A percentile compares a stretch with the other conserved stretches of the same genome.
Evolutionary conservation across 2,113 vertebrate species (phyloP).

Genomic region (Phyllostomus discolor): DNA sequence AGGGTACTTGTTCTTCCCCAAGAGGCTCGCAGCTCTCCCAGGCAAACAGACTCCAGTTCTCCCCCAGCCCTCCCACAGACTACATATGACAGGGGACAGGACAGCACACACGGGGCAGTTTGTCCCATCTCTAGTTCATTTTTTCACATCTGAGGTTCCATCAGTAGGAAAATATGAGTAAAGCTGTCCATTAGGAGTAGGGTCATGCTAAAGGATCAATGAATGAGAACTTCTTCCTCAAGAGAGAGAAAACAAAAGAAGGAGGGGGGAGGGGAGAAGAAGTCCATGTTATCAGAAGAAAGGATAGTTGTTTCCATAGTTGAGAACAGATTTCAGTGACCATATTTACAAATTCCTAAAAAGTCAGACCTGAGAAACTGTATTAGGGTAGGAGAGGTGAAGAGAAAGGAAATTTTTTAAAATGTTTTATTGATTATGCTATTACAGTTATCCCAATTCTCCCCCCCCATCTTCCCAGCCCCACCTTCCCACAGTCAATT

Average conservation of each 20-base stretch:
- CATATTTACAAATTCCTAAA: neutral
- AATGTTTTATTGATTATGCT: no score
- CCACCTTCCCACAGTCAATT: no score
- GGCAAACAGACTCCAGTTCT: neutral
- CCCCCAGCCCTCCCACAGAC: neutral
- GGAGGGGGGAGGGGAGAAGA: no score
- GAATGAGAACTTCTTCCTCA: neutral
- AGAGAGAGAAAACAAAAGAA: neutral
- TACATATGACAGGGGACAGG: neutral
- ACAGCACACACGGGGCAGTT: no score
- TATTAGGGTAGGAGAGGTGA: no score
- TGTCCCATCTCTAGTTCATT: neutral
- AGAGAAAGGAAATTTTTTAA: neutral
- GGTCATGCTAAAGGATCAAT: neutral
- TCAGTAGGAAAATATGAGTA: neutral
- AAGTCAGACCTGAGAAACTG: neutral
- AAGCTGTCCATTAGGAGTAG: neutral
- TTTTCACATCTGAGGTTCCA: neutral
- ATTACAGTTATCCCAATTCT: no score
- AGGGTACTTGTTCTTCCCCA: neutral
- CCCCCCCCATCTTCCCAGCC: no score
- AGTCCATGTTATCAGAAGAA: neutral
- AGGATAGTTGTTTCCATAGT: neutral
- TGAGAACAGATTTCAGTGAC: neutral
- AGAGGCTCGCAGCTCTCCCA: neutral